Evolutionary conservation across 2,797 vertebrate genomes (phyloP).

Genomic region (Lemur catta): DNA sequence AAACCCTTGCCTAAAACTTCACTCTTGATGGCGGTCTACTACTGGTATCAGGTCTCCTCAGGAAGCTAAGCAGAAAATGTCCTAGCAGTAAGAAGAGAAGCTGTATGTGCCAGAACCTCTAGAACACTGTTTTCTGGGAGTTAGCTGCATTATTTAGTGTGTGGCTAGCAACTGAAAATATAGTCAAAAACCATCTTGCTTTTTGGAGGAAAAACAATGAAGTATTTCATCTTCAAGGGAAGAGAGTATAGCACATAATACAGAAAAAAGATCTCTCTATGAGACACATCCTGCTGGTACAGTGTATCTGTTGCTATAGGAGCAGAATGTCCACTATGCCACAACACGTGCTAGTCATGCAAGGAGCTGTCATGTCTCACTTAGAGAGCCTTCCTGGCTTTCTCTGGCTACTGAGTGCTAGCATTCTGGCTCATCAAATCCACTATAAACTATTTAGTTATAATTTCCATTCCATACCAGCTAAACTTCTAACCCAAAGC

Average conservation of each 20-base stretch:
- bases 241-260: background rate
- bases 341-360: background rate
- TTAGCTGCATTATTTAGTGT: background rate
- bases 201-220: slow-evolving; percentile 35
- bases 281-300: background rate
- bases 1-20: background rate
- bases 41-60: rapidly evolving
- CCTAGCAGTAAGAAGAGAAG: background rate
- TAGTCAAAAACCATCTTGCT: slow-evolving; percentile 6
- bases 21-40: background rate
- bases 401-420: background rate
- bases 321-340: background rate
- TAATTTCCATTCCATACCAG: background rate
- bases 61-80: background rate
- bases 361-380: background rate
- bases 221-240: slow-evolving; percentile 39
- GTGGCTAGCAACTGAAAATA: slow-evolving; percentile 52
- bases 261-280: background rate
- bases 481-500: background rate
- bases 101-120: background rate
- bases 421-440: background rate
- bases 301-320: background rate
- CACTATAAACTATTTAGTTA: background rate
- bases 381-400: background rate
- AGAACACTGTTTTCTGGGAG: background rate